These are phyloP conservation scores for Rhea americana DNA, from an alignment of 2,113 vertebrate species.

Conservation along the genomic window DNA sequence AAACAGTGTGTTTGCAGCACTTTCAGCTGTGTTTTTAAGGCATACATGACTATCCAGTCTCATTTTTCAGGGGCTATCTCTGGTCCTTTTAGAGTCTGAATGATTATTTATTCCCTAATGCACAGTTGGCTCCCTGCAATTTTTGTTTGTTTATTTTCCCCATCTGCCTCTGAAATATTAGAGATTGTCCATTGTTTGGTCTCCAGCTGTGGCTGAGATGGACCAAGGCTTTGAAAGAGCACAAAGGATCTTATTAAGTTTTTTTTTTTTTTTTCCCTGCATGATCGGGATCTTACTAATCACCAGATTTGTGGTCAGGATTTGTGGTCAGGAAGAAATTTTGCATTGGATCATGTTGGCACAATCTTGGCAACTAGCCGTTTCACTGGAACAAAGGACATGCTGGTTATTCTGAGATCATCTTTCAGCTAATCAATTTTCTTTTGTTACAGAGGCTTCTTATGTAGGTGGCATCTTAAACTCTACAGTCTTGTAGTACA, in stretches of 20 bases:
- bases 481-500: not conserved
- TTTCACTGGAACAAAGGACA: not conserved
- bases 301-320: constrained; percentile 12
- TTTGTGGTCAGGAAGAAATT: constrained; percentile 39
- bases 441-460: not conserved
- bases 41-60: not conserved
- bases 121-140: not conserved
- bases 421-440: not conserved
- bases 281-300: constrained; percentile 1
- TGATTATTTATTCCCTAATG: not conserved
- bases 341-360: not conserved
- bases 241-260: constrained; percentile 11
- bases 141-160: constrained; percentile 30
- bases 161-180: not conserved
- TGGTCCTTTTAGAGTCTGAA: not conserved
- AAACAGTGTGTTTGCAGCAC: not conserved
- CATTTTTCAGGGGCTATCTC: not conserved
- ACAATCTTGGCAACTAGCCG: not conserved
- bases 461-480: not conserved
- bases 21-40: not conserved
- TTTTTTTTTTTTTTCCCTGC: not conserved
- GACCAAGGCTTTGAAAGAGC: not conserved
- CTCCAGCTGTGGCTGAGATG: constrained; percentile 1
- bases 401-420: constrained; percentile 43
- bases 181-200: constrained; percentile 26